These are phyloP conservation scores for Eupithecia dodoneata DNA, from an alignment of 2,888 invertebrate genomes.

Conservation along the genomic window DNA sequence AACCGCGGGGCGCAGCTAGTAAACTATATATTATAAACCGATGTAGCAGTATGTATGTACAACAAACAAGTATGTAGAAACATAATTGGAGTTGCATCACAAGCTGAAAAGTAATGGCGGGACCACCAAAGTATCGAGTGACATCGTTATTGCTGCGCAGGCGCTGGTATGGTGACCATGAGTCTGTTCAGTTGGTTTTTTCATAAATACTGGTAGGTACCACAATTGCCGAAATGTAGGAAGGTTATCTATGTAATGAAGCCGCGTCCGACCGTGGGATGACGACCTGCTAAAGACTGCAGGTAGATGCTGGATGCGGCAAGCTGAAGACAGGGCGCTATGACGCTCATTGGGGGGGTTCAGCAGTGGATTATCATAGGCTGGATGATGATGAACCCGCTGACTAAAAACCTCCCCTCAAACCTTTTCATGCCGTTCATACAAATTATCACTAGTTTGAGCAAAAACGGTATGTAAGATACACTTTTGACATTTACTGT, in stretches of 20 bases:
- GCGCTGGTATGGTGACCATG: constrained; percentile 18
- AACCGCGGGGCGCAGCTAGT: no score
- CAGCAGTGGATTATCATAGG: no score
- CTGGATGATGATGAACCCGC: neutral
- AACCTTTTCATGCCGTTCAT: neutral
- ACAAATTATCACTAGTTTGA: neutral
- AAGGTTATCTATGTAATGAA: no score
- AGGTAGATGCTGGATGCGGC: no score
- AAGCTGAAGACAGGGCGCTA: no score
- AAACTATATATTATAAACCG: neutral
- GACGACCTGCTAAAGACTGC: no score
- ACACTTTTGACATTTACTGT: no score
- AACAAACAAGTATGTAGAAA: neutral
- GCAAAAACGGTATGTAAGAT: no score
- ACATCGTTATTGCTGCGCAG: constrained; percentile 25
- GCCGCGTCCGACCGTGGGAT: no score
- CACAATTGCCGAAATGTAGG: neutral
- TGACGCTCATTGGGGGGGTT: no score
- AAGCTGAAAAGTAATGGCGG: constrained; percentile 16
- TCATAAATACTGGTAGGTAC: no score
- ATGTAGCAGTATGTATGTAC: neutral
- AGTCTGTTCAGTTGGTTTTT: neutral
- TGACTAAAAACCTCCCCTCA: neutral
- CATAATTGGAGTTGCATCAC: constrained; percentile 11
- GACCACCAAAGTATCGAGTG: constrained; percentile 27